These are phyloP conservation scores for Brenthis hecate DNA, from an alignment of 2,888 invertebrate species.

Conservation along the genomic window DNA sequence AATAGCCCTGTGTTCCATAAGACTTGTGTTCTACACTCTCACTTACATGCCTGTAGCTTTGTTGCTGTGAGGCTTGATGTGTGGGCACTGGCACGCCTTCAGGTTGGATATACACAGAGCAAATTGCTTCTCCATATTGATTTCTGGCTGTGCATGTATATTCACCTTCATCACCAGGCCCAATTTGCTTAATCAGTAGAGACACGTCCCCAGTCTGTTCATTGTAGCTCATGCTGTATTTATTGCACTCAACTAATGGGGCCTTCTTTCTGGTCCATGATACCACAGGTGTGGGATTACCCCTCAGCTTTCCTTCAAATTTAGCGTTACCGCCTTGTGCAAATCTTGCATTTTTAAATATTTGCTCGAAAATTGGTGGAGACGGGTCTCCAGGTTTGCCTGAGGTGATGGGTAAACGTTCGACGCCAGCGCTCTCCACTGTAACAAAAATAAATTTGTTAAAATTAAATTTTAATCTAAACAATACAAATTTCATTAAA, in stretches of 20 bases:
- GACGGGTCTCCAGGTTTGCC: conserved; percentile 88
- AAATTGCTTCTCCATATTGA: conserved; percentile 97
- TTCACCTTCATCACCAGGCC: conserved; percentile 97
- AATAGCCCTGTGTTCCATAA: conserved; percentile 81
- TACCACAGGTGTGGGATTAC: conserved; percentile 95
- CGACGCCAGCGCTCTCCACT: conserved; percentile 85
- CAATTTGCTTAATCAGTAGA: conserved; percentile 95
- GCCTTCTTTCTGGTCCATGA: conserved; percentile 95
- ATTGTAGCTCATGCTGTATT: conserved; percentile 95
- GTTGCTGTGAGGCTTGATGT: conserved; percentile 82
- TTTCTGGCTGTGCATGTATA: conserved; percentile 97
- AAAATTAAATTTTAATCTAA: conserved; percentile 30
- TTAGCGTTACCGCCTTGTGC: conserved; percentile 96
- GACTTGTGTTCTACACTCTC: conserved; percentile 84
- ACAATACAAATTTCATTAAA: not conserved
- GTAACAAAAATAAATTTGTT: conserved; percentile 65
- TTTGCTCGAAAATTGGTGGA: conserved; percentile 97
- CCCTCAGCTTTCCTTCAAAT: conserved; percentile 95
- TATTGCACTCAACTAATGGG: conserved; percentile 91
- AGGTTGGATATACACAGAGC: conserved; percentile 96
- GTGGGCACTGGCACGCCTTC: conserved; percentile 89
- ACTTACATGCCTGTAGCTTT: conserved; percentile 84
- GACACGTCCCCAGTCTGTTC: conserved; percentile 94
- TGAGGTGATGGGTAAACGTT: conserved; percentile 63
- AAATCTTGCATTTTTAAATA: conserved; percentile 96